Evolutionary conservation across 2,113 vertebrate species (phyloP).

Genomic region (Nycticorax nycticorax): DNA sequence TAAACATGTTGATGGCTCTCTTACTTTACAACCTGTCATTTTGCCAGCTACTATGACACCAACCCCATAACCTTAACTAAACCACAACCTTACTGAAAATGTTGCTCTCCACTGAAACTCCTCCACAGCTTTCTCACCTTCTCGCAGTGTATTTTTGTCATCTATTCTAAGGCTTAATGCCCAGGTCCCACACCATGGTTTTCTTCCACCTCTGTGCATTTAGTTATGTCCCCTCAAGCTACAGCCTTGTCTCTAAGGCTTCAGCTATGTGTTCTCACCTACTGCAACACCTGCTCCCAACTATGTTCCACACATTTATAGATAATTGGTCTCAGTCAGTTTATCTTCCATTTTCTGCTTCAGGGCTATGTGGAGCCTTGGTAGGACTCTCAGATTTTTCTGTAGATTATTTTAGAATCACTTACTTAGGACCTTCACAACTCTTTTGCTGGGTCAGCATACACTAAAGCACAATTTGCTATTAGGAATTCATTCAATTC

Average conservation of each 20-base stretch:
- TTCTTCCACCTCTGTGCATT: not conserved
- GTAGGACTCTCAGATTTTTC: not conserved
- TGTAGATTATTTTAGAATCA: not conserved
- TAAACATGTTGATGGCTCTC: not conserved
- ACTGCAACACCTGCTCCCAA: not conserved
- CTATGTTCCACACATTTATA: not conserved
- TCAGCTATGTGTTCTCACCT: not conserved
- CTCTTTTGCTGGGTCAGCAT: not conserved
- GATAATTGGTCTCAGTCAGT: not conserved
- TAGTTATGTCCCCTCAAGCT: not conserved
- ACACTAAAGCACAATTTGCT: not conserved
- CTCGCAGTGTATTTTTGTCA: not conserved
- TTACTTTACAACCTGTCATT: not conserved
- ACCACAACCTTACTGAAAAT: not conserved
- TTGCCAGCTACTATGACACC: not conserved
- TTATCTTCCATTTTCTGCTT: not conserved
- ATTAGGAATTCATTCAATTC: not conserved
- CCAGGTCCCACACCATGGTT: not conserved
- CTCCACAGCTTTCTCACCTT: not conserved
- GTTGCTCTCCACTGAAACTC: not conserved
- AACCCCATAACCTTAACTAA: not conserved
- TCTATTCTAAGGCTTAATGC: not conserved
- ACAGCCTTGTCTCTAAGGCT: not conserved
- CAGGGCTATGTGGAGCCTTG: not conserved
- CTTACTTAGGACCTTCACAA: not conserved